A percentile compares a stretch with the other conserved stretches of the same genome.
Conservation (phyloP, 2,888 invertebrate species). For the Byasa hedistus region DNA sequence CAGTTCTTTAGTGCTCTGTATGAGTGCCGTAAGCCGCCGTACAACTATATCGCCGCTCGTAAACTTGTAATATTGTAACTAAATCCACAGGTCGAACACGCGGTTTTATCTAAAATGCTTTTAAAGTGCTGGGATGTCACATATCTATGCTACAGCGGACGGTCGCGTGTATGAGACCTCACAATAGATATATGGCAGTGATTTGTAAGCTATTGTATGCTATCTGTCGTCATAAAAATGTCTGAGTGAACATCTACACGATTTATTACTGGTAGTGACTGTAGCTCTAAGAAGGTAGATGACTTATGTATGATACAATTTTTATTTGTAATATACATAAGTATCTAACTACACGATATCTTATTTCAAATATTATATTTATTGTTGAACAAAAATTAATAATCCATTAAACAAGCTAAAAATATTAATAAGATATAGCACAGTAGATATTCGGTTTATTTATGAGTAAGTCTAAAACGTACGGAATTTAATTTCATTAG, state of each 20-base stretch:
- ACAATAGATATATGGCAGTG: conserved; percentile 61
- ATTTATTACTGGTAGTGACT: conserved; percentile 58
- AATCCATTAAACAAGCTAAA: not conserved
- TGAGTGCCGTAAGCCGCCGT: conserved; percentile 54
- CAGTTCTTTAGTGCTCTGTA: conserved; percentile 61
- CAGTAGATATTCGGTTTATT: conserved; percentile 76
- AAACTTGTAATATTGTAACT: conserved; percentile 73
- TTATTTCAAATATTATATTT: too few relatives aligned
- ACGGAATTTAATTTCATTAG: conserved; percentile 80
- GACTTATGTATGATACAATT: conserved; percentile 11
- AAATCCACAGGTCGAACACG: conserved; percentile 58
- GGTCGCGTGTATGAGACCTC: conserved; percentile 42
- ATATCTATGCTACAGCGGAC: conserved; percentile 48
- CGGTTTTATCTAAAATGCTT: conserved; percentile 69
- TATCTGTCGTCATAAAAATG: conserved; percentile 63
- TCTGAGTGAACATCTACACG: conserved; percentile 54
- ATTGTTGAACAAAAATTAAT: not conserved
- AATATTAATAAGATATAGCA: conserved; percentile 41
- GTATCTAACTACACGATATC: conserved; percentile 24
- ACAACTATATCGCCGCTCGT: conserved; percentile 64
- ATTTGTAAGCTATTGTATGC: conserved; percentile 67
- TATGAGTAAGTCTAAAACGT: conserved; percentile 76
- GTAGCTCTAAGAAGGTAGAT: conserved; percentile 30
- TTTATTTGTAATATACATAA: conserved; percentile 28
- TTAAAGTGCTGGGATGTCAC: conserved; percentile 63